Base-by-base conservation (phyloP, 2,888 invertebrate species). In the Nysson spinosus region DNA sequence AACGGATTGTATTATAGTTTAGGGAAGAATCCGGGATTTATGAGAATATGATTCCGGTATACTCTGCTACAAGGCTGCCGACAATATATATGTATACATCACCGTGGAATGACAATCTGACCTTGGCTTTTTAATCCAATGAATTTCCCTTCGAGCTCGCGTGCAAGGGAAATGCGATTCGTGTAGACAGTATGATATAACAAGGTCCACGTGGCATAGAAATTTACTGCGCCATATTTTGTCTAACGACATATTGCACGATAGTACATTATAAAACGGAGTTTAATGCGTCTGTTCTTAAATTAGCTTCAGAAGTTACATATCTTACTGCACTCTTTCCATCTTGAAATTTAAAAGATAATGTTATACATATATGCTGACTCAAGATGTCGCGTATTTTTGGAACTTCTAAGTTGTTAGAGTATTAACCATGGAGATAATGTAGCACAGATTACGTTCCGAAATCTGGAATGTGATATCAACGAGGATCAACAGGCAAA, bases 81-180 rank as follows among this genome's bases (percentile, higher is more conserved):
- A 9, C 9, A n/a, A 26, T 0, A 20, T 42, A 49, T 51, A n/a
- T n/a, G n/a, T n/a, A n/a, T 43, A 39, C 12, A 4, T 24, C n/a
- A n/a, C n/a, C 12, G 19, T 19, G 16, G 30, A 26, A 37, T 1
- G 30, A 34, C 50, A 30, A 56, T 46, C 12, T 46, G 26, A 35
- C 72, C 51, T 64, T 64, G 69, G 4, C n/a, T 26, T 49, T 34
- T 60, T 68, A 58, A 68, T 72, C 62, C 52, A 54, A 51, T 56
- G 55, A 68, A 61, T 56, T 72, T 56, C 42, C 56, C 42, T 62
- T 9, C 22, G 47, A 57, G 54, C 60, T 72, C 42, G 56, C 50
- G 62, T 69, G 60, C 22, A 26, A 14, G 26, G 17, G 28, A n/a
- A 44, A 51, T 34, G 32, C 40, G 37, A 60, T 39, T 56, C 43